Evolutionary conservation across 2,797 vertebrate species (phyloP).

Genomic region (Eutrigla gurnardus): DNA sequence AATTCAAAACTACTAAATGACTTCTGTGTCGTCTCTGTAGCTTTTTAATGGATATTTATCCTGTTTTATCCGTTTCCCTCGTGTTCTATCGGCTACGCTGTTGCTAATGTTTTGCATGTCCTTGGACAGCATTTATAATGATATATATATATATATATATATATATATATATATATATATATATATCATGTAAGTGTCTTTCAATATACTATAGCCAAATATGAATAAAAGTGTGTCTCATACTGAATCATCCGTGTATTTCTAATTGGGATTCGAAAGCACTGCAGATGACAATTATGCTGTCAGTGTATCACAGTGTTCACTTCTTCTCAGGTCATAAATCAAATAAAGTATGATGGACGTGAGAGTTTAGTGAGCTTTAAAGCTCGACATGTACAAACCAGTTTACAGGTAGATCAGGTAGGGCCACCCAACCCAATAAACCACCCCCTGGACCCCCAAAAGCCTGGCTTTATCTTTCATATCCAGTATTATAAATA

Average conservation of each 20-base stretch:
- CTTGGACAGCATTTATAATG: no score
- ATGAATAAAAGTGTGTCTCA: not conserved
- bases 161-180: no score
- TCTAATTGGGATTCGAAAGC: not conserved
- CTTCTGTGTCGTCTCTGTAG: not conserved
- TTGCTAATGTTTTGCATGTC: no score
- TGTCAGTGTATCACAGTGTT: not conserved
- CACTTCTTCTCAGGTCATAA: not conserved
- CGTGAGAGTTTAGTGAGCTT: not conserved
- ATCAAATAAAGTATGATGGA: not conserved
- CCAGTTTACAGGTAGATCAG: conserved; percentile 37
- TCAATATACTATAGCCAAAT: not conserved
- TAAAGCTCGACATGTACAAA: conserved; percentile 38
- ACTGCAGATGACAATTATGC: not conserved
- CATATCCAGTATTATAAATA: not conserved
- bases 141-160: no score
- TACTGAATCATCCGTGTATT: not conserved
- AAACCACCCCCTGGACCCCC: not conserved
- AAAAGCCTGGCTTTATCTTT: not conserved
- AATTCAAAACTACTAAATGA: not conserved
- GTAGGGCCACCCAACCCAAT: conserved; percentile 16
- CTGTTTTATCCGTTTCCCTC: not conserved
- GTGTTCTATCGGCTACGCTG: no score
- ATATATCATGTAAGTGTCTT: no score
- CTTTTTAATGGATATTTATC: not conserved